A percentile compares a stretch with the other conserved stretches of the same genome.
phyloP scores from a whole-genome alignment of 2,113 vertebrate genomes.

The Pleuronectes platessa region DNA sequence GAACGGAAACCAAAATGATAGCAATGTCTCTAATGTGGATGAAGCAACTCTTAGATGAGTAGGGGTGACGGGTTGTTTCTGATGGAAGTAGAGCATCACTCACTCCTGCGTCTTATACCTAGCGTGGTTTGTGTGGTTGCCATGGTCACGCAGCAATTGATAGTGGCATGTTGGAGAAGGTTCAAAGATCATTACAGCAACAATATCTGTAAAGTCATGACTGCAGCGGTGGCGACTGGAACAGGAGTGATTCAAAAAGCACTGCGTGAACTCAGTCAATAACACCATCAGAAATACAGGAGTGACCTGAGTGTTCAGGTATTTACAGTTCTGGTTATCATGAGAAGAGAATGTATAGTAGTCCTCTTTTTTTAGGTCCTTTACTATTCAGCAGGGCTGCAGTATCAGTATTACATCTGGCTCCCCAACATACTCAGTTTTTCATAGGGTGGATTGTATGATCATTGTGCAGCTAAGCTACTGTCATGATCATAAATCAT shows the following conservation, averaged over 20 bases:
- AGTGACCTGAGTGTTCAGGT: no score
- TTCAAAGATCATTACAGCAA: background rate
- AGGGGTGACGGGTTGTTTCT: background rate
- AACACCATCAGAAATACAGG: no score
- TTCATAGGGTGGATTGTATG: background rate
- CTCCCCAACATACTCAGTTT: background rate
- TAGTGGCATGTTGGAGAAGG: background rate
- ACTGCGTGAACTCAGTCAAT: no score
- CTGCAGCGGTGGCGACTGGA: no score
- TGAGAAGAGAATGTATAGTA: no score
- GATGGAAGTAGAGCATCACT: background rate
- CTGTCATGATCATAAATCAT: background rate
- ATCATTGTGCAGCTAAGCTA: background rate
- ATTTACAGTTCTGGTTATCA: no score
- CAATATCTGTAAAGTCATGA: no score
- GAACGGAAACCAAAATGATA: background rate
- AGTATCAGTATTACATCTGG: no score
- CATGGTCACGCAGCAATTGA: background rate
- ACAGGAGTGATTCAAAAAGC: no score
- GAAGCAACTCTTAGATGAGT: background rate
- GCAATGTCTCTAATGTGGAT: no score
- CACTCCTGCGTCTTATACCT: background rate
- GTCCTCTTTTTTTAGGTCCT: no score
- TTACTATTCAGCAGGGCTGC: background rate
- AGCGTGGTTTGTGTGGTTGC: constrained; percentile 14